Evolutionary conservation across 1,140 invertebrate genomes (phyloP).

Genomic region (Nasonia vitripennis): DNA sequence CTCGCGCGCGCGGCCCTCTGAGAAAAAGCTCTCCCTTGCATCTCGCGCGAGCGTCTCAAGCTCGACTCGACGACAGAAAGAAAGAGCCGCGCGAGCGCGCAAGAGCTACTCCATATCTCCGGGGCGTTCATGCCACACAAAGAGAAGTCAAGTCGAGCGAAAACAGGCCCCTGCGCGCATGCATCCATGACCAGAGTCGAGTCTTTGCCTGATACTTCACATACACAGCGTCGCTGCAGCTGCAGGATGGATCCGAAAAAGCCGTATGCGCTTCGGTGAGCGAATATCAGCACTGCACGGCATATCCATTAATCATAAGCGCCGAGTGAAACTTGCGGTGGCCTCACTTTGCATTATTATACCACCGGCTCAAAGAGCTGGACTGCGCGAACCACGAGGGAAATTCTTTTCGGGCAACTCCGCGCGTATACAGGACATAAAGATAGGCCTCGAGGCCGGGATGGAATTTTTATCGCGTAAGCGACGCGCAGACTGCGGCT

Average conservation of each 20-base stretch:
- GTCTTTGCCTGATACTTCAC: neutral
- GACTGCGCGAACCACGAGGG: neutral
- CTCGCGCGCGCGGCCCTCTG: neutral
- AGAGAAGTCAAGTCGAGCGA: neutral
- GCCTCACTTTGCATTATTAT: conserved; percentile 2
- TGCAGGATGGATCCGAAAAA: too few species aligned
- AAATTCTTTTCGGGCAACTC: neutral
- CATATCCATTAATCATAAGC: conserved; percentile 23
- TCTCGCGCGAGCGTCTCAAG: neutral
- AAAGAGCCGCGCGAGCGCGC: neutral
- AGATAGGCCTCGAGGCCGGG: neutral
- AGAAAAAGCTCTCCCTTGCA: neutral
- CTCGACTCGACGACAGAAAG: neutral
- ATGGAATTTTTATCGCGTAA: conserved; percentile 23
- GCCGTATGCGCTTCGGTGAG: neutral
- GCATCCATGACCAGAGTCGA: neutral
- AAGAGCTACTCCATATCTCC: neutral
- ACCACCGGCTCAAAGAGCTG: neutral
- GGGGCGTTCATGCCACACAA: neutral
- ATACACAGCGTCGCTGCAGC: neutral
- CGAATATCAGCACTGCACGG: too few species aligned
- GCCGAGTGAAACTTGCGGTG: neutral
- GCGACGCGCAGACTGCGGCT: too few species aligned
- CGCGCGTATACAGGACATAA: neutral
- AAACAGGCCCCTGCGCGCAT: neutral